phyloP scores from a whole-genome alignment of 2,113 vertebrate genomes.

The Neogobius melanostomus region DNA sequence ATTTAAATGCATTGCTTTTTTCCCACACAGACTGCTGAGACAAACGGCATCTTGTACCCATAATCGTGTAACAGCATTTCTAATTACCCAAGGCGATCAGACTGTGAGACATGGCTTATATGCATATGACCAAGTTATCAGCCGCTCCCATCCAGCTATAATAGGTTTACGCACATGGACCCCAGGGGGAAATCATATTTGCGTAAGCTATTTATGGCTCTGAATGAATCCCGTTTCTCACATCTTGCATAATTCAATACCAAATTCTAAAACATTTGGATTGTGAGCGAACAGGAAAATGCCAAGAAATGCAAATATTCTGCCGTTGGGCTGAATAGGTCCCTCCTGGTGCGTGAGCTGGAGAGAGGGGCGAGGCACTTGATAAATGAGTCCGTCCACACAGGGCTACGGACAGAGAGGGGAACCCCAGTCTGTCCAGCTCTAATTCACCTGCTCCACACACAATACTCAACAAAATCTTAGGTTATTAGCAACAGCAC shows the following conservation, averaged over 20 bases:
- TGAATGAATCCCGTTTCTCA: conserved; percentile 55
- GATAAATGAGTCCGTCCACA: conserved; percentile 57
- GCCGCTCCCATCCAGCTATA: not conserved
- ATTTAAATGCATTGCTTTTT: conserved; percentile 57
- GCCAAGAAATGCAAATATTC: conserved; percentile 38
- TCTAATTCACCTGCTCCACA: conserved; percentile 14
- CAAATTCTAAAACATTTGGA: conserved; percentile 36
- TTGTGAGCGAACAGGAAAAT: conserved; percentile 25
- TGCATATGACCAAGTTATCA: conserved; percentile 4
- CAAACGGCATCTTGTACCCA: conserved; percentile 42
- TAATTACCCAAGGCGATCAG: conserved; percentile 53
- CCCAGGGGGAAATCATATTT: conserved; percentile 25
- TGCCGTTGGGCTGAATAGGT: conserved; percentile 2
- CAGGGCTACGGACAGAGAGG: conserved; percentile 39
- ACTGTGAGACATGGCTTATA: conserved; percentile 46
- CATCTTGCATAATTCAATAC: conserved; percentile 54
- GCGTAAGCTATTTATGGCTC: conserved; percentile 42
- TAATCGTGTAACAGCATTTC: conserved; percentile 43
- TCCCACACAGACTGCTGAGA: conserved; percentile 31
- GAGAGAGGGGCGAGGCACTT: conserved; percentile 37
- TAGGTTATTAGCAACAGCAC: not conserved
- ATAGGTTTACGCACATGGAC: conserved; percentile 18
- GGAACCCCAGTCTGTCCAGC: conserved; percentile 39
- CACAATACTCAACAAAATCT: not conserved
- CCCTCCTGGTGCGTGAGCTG: not conserved